Percentiles rank a stretch among this genome's conserved stretches.
Conservation (phyloP, 2,888 invertebrate species). For the Pollenia angustigena region DNA sequence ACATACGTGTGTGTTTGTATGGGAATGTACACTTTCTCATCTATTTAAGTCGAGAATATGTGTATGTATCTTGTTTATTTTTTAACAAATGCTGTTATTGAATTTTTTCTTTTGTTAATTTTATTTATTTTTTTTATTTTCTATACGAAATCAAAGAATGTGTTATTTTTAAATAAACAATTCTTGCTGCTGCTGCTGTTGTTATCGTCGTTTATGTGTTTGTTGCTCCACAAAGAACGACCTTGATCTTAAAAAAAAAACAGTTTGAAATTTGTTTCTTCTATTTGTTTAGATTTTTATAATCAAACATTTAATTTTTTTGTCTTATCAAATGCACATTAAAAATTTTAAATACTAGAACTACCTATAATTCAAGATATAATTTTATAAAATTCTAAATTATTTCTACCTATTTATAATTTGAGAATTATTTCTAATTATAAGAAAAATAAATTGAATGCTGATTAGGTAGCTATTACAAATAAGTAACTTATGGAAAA, state of each 20-base stretch:
- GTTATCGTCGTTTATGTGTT: slow-evolving; percentile 4
- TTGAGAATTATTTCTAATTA: too few relatives aligned
- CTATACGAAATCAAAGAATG: slow-evolving; percentile 1
- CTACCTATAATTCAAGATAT: background rate
- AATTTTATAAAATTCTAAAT: background rate
- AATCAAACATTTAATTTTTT: background rate
- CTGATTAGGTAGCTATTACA: too few relatives aligned
- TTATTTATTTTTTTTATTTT: background rate
- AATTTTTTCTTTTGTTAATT: slow-evolving; percentile 8
- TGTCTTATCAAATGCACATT: background rate
- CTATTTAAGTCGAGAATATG: background rate
- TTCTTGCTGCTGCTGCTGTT: background rate
- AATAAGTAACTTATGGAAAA: too few relatives aligned
- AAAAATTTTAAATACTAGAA: background rate
- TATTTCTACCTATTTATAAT: too few relatives aligned
- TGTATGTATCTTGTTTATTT: background rate
- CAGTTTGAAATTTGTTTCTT: background rate
- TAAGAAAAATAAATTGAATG: too few relatives aligned
- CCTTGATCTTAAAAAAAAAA: slow-evolving; percentile 18
- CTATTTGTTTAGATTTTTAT: slow-evolving; percentile 4
- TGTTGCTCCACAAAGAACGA: background rate
- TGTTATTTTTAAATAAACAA: slow-evolving; percentile 3
- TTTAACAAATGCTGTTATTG: background rate
- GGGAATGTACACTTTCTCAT: background rate
- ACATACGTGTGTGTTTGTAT: background rate